Base-by-base conservation (phyloP, 2,888 invertebrate genomes). In the Morpho achilles region DNA sequence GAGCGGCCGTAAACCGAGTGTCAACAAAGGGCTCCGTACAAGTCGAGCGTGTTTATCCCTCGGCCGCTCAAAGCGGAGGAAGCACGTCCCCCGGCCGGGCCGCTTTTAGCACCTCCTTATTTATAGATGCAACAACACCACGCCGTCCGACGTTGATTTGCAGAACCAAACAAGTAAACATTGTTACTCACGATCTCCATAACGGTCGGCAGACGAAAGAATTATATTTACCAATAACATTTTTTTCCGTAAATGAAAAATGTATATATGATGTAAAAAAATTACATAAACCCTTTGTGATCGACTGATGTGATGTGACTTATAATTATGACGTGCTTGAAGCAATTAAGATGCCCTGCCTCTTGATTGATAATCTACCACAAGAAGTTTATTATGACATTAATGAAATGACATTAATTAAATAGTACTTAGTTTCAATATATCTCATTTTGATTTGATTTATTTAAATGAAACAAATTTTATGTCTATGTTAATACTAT, bases 101-200 rank as follows among this genome's bases (percentile, higher is more conserved):
- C 85, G 86, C 87, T 88, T 90, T 90, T 90, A 90, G 87, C 89
- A 89, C 88, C 89, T 89, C 82, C 84, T 81, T 88, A 90, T 88
- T 90, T 89, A 86, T 88, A 88, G 87, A 87, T 74, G 76, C 78
- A 82, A 81, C 82, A 80, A 80, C 80, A 79, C 72, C 79, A 76
- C 81, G 76, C 75, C 73, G 69, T 73, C 73, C 74, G 72, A 75
- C 75, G 79, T 74, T 78, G 84, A 86, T 85, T 87, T 87, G 89
- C 88, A 86, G 84, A 83, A 81, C 77, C 67, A 72, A 74, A 77
- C 76, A 76, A 74, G 84, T 84, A 87, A 84, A 86, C 81, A 86
- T 71, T 77, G 77, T 76, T 74, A 73, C 73, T 76, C 76, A 76
- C 69, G 76, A 61, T 54, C 59, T 52, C 49, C 53, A 54, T 63